Evolutionary conservation across 2,888 invertebrate species (phyloP).

Genomic region (Chrysolina haemoptera): DNA sequence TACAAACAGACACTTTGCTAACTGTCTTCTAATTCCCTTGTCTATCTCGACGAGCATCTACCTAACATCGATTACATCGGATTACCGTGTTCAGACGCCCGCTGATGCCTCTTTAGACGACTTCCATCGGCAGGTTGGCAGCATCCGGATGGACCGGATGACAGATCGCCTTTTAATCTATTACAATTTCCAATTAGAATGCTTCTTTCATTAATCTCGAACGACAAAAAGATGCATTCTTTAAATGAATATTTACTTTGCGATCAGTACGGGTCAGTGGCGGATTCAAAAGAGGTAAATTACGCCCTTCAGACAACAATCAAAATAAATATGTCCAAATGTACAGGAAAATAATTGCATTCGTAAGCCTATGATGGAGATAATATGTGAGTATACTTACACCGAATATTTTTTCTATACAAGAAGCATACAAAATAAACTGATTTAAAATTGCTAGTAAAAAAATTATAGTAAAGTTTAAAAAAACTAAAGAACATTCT

Average conservation of each 20-base stretch:
- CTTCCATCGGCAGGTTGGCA: constrained; percentile 29
- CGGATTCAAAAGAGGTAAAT: too few species aligned
- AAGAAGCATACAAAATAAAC: too few species aligned
- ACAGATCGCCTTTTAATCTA: constrained; percentile 40
- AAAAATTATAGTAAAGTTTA: too few species aligned
- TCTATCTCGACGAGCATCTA: constrained; percentile 63
- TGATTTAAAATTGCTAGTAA: too few species aligned
- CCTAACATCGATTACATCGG: constrained; percentile 64
- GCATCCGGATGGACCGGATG: constrained; percentile 36
- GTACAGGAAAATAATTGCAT: background rate
- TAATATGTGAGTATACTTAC: too few species aligned
- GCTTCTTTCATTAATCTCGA: background rate
- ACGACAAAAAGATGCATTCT: background rate
- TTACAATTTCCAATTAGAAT: constrained; percentile 32
- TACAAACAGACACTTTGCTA: constrained; percentile 64
- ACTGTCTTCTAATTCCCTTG: constrained; percentile 67
- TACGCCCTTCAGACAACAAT: too few species aligned
- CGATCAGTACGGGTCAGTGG: background rate
- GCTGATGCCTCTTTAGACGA: constrained; percentile 30
- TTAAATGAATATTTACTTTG: background rate
- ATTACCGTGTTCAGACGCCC: constrained; percentile 52
- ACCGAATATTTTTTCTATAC: too few species aligned
- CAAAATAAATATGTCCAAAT: background rate
- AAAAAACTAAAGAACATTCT: too few species aligned
- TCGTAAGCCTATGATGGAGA: too few species aligned